A percentile compares a stretch with the other conserved stretches of the same genome.
Conservation (phyloP, 2,113 vertebrate species). For the Anoplopoma fimbria region DNA sequence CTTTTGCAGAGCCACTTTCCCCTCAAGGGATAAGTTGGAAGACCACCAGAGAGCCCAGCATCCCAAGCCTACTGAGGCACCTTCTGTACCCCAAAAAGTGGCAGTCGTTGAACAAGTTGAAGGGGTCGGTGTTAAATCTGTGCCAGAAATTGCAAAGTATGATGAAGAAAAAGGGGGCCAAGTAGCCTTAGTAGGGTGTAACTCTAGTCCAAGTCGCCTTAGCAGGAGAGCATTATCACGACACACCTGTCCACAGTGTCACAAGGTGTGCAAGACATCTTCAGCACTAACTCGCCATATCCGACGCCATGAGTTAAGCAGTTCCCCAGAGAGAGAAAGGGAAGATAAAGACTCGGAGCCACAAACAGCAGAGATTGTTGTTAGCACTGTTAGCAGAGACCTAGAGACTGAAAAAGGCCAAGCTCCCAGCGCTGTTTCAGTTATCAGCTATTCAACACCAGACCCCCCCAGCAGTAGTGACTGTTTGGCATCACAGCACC, state of each 20-base stretch:
- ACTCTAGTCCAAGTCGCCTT: constrained; percentile 74
- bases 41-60: constrained; percentile 85
- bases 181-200: constrained; percentile 34
- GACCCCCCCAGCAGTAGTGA: constrained; percentile 53
- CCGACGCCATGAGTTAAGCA: constrained; percentile 86
- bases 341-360: constrained; percentile 68
- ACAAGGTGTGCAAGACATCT: constrained; percentile 91
- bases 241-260: constrained; percentile 88
- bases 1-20: constrained; percentile 82
- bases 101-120: constrained; percentile 44
- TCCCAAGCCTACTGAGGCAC: constrained; percentile 73
- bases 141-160: constrained; percentile 62
- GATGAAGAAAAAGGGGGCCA: constrained; percentile 66
- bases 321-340: constrained; percentile 77
- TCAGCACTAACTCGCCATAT: constrained; percentile 89
- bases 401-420: constrained; percentile 63
- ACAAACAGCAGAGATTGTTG: constrained; percentile 54
- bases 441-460: constrained; percentile 82
- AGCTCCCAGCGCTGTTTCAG: constrained; percentile 77
- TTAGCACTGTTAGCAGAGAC: constrained; percentile 58
- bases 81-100: constrained; percentile 58
- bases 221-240: constrained; percentile 86
- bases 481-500: constrained; percentile 46
- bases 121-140: constrained; percentile 51
- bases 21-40: constrained; percentile 83